phyloP scores from a whole-genome alignment of 2,113 vertebrate species.

The Cyrtonyx montezumae region DNA sequence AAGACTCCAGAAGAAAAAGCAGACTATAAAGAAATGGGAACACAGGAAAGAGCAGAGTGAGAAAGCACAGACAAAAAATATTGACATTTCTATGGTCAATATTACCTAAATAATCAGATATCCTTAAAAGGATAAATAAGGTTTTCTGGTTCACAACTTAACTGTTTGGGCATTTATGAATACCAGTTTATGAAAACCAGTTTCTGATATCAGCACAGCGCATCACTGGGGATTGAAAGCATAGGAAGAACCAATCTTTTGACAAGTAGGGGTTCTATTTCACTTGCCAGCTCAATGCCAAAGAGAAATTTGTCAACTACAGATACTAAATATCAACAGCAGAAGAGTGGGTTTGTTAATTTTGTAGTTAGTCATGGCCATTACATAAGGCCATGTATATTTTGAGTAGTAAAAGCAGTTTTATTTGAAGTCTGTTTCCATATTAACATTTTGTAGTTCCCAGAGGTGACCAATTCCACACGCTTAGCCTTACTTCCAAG shows the following conservation, averaged over 20 bases:
- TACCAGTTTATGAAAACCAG: not conserved
- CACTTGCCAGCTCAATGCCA: not conserved
- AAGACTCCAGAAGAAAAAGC: not conserved
- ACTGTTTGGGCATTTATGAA: not conserved
- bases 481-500: not conserved
- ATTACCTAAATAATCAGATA: not conserved
- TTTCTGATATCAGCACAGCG: not conserved
- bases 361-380: not conserved
- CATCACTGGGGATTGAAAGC: not conserved
- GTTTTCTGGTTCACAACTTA: not conserved
- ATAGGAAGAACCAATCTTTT: not conserved
- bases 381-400: not conserved
- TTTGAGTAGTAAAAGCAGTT: not conserved
- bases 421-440: not conserved
- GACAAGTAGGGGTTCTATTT: not conserved
- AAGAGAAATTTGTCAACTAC: not conserved
- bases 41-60: not conserved
- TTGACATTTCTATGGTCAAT: not conserved
- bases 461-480: not conserved
- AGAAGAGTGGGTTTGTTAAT: not conserved
- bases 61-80: not conserved
- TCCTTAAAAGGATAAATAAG: not conserved
- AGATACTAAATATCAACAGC: not conserved
- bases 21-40: not conserved
- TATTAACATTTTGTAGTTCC: not conserved